Evolutionary conservation across 2,113 vertebrate species (phyloP).

Genomic region (Ibidorhyncha struthersii): DNA sequence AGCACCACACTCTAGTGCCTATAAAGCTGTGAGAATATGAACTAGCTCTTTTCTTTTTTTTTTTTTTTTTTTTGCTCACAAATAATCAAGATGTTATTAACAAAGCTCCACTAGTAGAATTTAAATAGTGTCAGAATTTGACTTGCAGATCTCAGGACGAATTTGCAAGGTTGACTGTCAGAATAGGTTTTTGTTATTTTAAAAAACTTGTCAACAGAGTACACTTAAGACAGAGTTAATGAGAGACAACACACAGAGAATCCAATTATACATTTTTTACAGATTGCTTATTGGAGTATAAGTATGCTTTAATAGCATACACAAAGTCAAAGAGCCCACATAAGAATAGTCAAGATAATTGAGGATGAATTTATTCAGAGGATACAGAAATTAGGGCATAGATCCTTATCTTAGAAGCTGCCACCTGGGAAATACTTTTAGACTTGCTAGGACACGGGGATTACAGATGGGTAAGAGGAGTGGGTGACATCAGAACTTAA

Average conservation of each 20-base stretch:
- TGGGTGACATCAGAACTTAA: rapidly evolving
- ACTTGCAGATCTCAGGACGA: constrained; percentile 37
- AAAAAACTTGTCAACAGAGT: constrained; percentile 37
- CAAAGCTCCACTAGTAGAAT: constrained; percentile 11
- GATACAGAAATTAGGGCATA: not conserved
- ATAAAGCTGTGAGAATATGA: not conserved
- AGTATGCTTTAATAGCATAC: constrained; percentile 37
- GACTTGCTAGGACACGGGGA: not conserved
- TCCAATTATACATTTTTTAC: constrained; percentile 52
- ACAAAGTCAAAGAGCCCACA: constrained; percentile 43
- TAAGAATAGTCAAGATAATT: constrained; percentile 48
- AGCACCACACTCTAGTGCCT: rapidly evolving
- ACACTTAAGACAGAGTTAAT: constrained; percentile 34
- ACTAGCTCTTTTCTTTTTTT: not conserved
- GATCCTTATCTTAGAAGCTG: not conserved
- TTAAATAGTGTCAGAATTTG: constrained; percentile 45
- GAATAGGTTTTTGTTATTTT: not conserved
- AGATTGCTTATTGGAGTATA: constrained; percentile 37
- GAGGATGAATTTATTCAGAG: not conserved
- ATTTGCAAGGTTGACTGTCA: constrained; percentile 52
- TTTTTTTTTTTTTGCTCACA: not conserved
- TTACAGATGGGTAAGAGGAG: not conserved
- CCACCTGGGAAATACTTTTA: not conserved
- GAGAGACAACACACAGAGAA: constrained; percentile 44
- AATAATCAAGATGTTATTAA: constrained; percentile 38